phyloP scores from a whole-genome alignment of 2,113 vertebrate genomes.

The Microcebus murinus region DNA sequence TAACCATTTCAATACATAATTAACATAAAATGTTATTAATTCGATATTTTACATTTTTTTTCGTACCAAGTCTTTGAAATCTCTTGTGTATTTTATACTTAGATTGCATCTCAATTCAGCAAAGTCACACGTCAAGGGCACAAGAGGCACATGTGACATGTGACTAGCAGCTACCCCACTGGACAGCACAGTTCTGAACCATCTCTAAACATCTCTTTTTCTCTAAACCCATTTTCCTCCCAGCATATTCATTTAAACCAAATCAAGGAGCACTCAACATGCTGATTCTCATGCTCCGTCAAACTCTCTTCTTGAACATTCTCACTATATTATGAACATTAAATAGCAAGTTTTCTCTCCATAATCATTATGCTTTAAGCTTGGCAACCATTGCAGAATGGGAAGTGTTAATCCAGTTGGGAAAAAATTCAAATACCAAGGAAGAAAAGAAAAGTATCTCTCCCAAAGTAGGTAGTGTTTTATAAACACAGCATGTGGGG shows the following conservation, averaged over 20 bases:
- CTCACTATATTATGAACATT: not conserved
- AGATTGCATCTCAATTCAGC: not conserved
- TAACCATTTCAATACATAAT: not conserved
- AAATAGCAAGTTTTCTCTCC: not conserved
- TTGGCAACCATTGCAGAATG: not conserved
- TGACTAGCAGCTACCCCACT: not conserved
- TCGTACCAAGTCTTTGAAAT: not conserved
- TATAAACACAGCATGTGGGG: not conserved
- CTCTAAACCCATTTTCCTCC: not conserved
- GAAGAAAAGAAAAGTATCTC: not conserved
- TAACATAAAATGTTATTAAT: not conserved
- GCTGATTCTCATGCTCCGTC: not conserved
- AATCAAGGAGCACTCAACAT: constrained; percentile 4
- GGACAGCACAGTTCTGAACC: not conserved
- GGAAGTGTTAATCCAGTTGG: not conserved
- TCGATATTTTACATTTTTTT: not conserved
- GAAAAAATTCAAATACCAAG: not conserved
- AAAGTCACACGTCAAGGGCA: not conserved
- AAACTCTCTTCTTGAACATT: not conserved
- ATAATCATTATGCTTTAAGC: not conserved
- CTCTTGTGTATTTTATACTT: not conserved
- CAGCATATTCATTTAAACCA: constrained; percentile 3
- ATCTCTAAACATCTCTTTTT: not conserved
- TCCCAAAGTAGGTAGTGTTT: not conserved
- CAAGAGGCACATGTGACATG: not conserved